Conservation (phyloP, 2,797 vertebrate genomes). For the Ibycter americanus region DNA sequence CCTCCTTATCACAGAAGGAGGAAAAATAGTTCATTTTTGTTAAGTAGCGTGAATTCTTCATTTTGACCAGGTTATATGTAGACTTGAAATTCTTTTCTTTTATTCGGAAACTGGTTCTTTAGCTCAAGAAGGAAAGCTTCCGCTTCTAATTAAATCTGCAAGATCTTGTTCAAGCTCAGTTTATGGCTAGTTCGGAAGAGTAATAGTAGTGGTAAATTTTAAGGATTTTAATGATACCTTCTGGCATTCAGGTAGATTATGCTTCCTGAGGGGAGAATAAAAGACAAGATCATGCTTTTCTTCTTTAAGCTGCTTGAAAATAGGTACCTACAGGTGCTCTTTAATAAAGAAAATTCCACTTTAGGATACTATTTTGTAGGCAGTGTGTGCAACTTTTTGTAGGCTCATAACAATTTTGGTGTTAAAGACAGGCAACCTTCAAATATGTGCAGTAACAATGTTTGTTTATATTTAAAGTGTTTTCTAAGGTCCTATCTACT, state of each 20-base stretch:
- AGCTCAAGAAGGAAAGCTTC: background rate
- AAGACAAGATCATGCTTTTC: background rate
- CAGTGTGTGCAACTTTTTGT: background rate
- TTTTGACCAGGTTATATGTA: rapidly evolving
- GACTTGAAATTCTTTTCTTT: background rate
- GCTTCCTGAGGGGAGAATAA: background rate
- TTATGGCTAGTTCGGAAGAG: background rate
- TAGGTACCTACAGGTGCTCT: background rate
- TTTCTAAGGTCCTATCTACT: background rate
- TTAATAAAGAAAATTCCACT: background rate
- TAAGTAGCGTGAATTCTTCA: background rate
- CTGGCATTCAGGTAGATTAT: background rate
- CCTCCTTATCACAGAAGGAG: background rate
- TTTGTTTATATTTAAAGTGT: background rate
- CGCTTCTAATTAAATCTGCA: background rate
- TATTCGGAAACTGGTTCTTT: background rate
- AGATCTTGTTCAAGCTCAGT: background rate
- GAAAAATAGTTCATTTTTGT: background rate
- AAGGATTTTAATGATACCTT: background rate
- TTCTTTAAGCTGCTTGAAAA: background rate
- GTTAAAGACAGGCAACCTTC: background rate
- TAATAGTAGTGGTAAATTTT: background rate
- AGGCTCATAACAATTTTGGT: background rate
- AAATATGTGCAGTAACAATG: background rate
- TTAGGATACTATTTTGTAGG: background rate